Evolutionary conservation across 1,140 invertebrate species (phyloP).

Genomic region (Drosophila serrata): DNA sequence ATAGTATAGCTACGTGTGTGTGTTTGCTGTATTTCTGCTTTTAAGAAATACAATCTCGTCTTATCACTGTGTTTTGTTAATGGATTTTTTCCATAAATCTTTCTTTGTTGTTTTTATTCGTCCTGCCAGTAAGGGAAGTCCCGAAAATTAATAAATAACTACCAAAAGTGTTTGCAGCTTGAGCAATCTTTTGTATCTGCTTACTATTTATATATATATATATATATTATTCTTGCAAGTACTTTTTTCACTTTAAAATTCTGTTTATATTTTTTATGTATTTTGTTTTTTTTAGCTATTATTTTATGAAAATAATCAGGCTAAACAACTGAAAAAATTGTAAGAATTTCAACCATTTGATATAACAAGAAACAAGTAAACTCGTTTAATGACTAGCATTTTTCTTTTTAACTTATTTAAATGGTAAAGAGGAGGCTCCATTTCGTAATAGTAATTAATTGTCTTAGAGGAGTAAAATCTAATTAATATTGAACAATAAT

Average conservation of each 20-base stretch:
- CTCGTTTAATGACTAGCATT: constrained; percentile 24
- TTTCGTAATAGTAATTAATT: constrained; percentile 16
- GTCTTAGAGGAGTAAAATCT: constrained; percentile 13
- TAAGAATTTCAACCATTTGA: constrained; percentile 16
- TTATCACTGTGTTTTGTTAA: constrained; percentile 32
- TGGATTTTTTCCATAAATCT: neutral
- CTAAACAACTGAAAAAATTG: constrained; percentile 20
- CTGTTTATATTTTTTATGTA: neutral
- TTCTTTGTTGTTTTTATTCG: neutral
- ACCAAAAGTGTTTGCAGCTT: constrained; percentile 33
- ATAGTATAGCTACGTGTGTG: constrained; percentile 3
- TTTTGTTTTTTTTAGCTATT: constrained; percentile 7
- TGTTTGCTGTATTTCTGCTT: neutral
- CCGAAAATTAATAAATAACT: constrained; percentile 20
- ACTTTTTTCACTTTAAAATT: constrained; percentile 10
- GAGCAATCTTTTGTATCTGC: constrained; percentile 29
- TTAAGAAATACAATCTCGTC: constrained; percentile 2
- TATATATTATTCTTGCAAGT: constrained; percentile 2
- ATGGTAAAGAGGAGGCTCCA: constrained; percentile 9
- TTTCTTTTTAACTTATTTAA: constrained; percentile 12
- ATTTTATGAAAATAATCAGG: constrained; percentile 16
- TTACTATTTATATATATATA: constrained; percentile 4
- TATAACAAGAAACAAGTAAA: constrained; percentile 27
- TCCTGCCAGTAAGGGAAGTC: constrained; percentile 23
- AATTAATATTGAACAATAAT: constrained; percentile 42